phyloP scores from a whole-genome alignment of 1,140 invertebrate species.

The Tetragnatha versicolor region DNA sequence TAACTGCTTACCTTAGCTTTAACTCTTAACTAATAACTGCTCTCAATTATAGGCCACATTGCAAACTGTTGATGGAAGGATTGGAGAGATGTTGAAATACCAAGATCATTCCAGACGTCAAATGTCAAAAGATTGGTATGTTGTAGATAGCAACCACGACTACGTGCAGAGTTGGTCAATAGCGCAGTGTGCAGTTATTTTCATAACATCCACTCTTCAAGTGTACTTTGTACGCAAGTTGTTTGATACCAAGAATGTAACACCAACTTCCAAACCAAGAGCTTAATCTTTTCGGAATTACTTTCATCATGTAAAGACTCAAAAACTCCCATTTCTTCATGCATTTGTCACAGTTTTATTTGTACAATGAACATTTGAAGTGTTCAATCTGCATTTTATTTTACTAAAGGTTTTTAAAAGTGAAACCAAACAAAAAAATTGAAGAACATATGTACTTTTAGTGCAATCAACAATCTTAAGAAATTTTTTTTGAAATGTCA shows the following conservation, averaged over 20 bases:
- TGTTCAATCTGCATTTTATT: no score
- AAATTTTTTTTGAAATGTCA: no score
- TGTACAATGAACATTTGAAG: no score
- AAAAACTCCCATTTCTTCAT: no score
- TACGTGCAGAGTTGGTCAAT: constrained; percentile 89
- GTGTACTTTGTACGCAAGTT: constrained; percentile 88
- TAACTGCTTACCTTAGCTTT: not conserved
- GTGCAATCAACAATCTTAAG: no score
- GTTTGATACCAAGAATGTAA: constrained; percentile 76
- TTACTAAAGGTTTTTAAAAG: no score
- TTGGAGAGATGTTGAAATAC: constrained; percentile 83
- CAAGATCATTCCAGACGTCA: constrained; percentile 79
- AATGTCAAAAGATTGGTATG: constrained; percentile 81
- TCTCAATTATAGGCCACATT: constrained; percentile 71
- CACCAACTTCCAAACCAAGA: constrained; percentile 64
- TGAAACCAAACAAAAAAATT: no score
- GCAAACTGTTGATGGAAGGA: constrained; percentile 79
- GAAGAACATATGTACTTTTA: no score
- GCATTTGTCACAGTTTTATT: no score
- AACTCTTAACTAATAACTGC: constrained; percentile 1
- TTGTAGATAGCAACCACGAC: constrained; percentile 81
- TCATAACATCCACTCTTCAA: constrained; percentile 77
- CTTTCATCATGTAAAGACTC: no score
- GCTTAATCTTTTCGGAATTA: constrained; percentile 60
- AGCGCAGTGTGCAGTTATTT: constrained; percentile 82